Conservation (phyloP, 2,888 invertebrate genomes). For the Pristionchus mayeri region DNA sequence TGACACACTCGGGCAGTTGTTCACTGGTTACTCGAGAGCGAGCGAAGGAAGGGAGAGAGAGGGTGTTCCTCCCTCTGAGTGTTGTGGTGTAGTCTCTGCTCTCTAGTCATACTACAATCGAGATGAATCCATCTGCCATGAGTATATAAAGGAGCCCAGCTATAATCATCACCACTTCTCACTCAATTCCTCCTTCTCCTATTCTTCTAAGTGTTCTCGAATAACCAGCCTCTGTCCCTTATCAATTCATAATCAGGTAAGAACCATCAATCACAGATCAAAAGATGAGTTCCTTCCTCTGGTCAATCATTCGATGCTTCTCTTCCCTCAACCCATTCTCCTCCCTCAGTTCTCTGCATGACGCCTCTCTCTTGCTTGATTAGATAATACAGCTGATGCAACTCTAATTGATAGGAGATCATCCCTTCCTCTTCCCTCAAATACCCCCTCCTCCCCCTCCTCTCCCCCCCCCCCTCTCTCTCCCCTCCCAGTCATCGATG, state of each 20-base stretch:
- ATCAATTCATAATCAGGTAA: background rate
- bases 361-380: background rate
- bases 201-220: too few relatives aligned
- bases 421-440: background rate
- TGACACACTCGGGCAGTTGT: slow-evolving; percentile 6
- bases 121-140: too few relatives aligned
- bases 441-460: background rate
- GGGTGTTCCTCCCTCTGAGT: slow-evolving; percentile 14
- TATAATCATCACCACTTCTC: background rate
- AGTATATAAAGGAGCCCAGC: slow-evolving; percentile 2
- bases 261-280: background rate
- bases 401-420: slow-evolving; percentile 22
- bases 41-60: background rate
- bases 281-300: background rate
- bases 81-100: slow-evolving; percentile 25
- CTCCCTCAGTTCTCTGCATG: background rate
- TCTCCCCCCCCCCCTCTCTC: background rate
- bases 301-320: background rate
- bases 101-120: slow-evolving; percentile 15
- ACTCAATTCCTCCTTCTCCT: background rate
- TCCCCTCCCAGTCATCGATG: slow-evolving; percentile 4
- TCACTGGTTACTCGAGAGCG: background rate
- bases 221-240: background rate
- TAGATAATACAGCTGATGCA: slow-evolving; percentile 42
- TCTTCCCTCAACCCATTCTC: background rate